These are phyloP conservation scores for Chascanopsetta lugubris DNA, from an alignment of 2,113 vertebrate species.

Conservation along the genomic window DNA sequence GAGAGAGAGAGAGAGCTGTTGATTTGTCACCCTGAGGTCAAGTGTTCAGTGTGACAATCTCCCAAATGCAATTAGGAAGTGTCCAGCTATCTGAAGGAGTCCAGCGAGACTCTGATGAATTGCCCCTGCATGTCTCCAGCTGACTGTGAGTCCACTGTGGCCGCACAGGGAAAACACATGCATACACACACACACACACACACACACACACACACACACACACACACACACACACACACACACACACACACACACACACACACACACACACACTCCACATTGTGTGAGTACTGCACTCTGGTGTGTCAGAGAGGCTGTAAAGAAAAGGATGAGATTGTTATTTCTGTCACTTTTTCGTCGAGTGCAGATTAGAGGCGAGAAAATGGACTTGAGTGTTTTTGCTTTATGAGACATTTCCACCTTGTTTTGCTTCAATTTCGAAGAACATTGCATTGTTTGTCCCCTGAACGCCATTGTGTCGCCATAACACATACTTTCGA, in stretches of 20 bases:
- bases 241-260: not conserved
- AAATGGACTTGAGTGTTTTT: slow-evolving; percentile 21
- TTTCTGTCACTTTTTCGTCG: slow-evolving; percentile 15
- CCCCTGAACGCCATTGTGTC: not conserved
- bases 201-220: slow-evolving; percentile 1
- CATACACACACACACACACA: not conserved
- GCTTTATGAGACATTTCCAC: slow-evolving; percentile 11
- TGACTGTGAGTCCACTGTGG: slow-evolving; percentile 29
- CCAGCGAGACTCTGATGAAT: slow-evolving; percentile 60
- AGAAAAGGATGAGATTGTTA: slow-evolving; percentile 11
- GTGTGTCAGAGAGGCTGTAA: not conserved
- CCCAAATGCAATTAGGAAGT: slow-evolving; percentile 73
- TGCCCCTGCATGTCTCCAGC: slow-evolving; percentile 37
- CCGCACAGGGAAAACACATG: not conserved
- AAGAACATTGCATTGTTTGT: slow-evolving; percentile 3
- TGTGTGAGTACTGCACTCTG: slow-evolving; percentile 21
- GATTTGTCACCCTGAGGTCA: slow-evolving; percentile 71
- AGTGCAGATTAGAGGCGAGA: not conserved
- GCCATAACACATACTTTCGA: not conserved
- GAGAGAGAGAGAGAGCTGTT: slow-evolving; percentile 34
- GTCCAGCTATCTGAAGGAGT: slow-evolving; percentile 50
- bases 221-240: slow-evolving; percentile 10
- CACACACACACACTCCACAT: not conserved
- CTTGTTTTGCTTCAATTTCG: slow-evolving; percentile 11
- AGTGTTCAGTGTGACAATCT: slow-evolving; percentile 61